Evolutionary conservation across 2,888 invertebrate species (phyloP), one percentile per base, ranked within the genome.

Genomic region (Syrphus vitripennis): DNA sequence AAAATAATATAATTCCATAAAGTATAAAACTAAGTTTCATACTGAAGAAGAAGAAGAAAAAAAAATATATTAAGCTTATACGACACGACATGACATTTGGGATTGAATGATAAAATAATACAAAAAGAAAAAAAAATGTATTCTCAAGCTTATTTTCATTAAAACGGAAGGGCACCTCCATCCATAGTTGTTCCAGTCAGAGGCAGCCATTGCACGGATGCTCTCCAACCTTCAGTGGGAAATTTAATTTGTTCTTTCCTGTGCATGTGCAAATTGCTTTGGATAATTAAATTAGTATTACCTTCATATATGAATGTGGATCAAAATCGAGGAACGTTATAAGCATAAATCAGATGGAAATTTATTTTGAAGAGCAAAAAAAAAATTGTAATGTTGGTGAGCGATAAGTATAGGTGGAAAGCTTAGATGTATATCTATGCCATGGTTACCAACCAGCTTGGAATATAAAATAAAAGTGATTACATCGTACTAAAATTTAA

Each of bases 271-370:
- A 79, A 79, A 79, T 83, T 83, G 79, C 63, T 75, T 70, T 34
- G 42, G 69, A 80, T 83, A 80, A 83, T 83, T 79, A 79, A 79
- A 83, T 79, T 75, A 83, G 75, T 70, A 75, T 80, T 83, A 65
- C 65, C 65, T 65, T 65, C 63, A 71, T 80, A 29, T 69, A 37
- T 69, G 81, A 83, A 75, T 83, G 75, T 34, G n/a, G 75, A 80
- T 83, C 75, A 65, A 71, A 65, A 57, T 75, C 83, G 75, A 75
- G 67, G 50, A 70, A 83, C 67, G 75, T 65, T 75, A 65, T 75
- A 21, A 79, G 75, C 75, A 83, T 79, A 79, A 79, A 83, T 83
- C 65, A 48, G 65, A 79, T 50, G 57, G 50, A 79, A 75, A 71
- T 70, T 70, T 76, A 59, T 65, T 70, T 76, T 19, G 21, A 37